Evolutionary conservation across 2,113 vertebrate genomes (phyloP).

Genomic region (Anser cygnoides): DNA sequence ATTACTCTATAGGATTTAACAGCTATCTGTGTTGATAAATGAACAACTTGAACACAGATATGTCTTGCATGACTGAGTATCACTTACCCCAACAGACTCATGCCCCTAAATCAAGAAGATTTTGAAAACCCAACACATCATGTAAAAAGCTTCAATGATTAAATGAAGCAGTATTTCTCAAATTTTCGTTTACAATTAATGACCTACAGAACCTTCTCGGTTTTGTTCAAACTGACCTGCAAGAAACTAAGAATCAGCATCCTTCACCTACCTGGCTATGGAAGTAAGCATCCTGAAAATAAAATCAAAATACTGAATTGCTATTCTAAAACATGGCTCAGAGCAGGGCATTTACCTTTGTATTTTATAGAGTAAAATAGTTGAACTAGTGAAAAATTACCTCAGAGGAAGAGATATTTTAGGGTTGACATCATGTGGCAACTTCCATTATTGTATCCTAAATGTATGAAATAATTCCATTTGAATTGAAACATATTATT

Average conservation of each 20-base stretch:
- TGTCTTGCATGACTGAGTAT: background rate
- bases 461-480: background rate
- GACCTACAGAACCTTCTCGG: background rate
- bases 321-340: background rate
- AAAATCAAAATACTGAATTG: background rate
- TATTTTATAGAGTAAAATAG: background rate
- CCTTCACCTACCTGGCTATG: background rate
- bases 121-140: background rate
- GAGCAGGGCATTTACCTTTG: background rate
- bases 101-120: background rate
- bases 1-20: background rate
- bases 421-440: background rate
- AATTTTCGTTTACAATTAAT: background rate
- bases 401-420: background rate
- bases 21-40: background rate
- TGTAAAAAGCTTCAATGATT: background rate
- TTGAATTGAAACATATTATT: background rate
- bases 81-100: background rate
- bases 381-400: background rate
- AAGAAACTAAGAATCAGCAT: background rate
- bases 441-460: background rate
- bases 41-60: background rate
- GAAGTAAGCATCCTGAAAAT: background rate
- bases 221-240: background rate
- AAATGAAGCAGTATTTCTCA: background rate